Base-by-base conservation (phyloP, 2,888 invertebrate species). In the Acleris holmiana region DNA sequence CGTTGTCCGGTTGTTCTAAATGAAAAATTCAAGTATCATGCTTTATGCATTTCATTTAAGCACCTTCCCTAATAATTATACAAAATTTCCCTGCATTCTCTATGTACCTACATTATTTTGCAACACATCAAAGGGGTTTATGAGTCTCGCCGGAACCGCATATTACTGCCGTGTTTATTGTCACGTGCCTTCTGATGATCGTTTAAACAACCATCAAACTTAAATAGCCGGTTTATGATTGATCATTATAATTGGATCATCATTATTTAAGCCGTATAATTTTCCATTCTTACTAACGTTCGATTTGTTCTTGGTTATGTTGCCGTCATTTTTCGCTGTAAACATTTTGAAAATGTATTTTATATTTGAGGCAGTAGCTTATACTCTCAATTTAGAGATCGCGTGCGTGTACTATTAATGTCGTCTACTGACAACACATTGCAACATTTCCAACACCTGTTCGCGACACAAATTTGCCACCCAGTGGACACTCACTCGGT, bases 61-160 rank as follows among this genome's bases (percentile, higher is more conserved):
- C 29, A 10, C 10, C 10, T 7, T 29, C 13, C 29, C n/a, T n/a
- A n/a, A 13, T 13, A 3, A 35, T 35, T 40, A 19, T 29, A 10
- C 25, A 25, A 18, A 17, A 41, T 21, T 41, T 41, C 54, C 7
- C 19, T 21, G 25, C 29, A 44, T 46, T 51, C 47, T 48, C 35
- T n/a, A 46, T 46, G 54, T 54, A 40, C 8, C 29, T 46, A 48
- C 57, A n/a, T 47, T 48, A 35, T 57, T 57, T 46, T 51, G 57
- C 67, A 41, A 68, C 74, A 79, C 80, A 83, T 84, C 79, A 83
- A 83, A 82, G 79, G 59, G 67, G 76, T 83, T 82, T 80, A 82
- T 74, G 82, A 81, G 58, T 73, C 72, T 69, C 69, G 69, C 66
- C 59, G 68, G 59, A 69, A 74, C 80, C 83, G 66, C 78, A 74